phyloP scores from a whole-genome alignment of 2,888 invertebrate genomes.

The Phyto melanocephala region DNA sequence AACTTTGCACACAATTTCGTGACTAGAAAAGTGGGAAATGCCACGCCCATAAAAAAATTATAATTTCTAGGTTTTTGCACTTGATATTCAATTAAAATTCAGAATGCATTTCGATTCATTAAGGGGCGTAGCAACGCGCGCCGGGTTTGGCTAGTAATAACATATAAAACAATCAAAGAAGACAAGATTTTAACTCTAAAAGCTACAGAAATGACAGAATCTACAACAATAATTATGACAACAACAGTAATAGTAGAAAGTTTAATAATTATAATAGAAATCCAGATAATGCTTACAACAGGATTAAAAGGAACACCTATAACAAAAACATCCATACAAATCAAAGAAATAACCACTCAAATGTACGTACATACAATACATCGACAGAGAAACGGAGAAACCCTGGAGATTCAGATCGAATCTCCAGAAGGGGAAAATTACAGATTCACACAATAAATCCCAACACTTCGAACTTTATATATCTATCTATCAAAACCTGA shows the following conservation, averaged over 20 bases:
- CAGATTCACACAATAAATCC: neutral
- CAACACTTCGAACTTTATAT: neutral
- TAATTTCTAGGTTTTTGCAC: too few relatives aligned
- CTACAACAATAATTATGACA: neutral
- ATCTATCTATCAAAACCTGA: neutral
- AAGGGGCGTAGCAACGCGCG: too few relatives aligned
- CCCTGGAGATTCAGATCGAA: neutral
- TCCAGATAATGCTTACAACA: neutral
- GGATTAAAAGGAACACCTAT: too few relatives aligned
- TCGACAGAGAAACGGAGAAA: slow-evolving; percentile 14
- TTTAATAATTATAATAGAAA: neutral
- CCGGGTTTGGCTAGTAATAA: too few relatives aligned
- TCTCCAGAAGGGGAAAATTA: neutral
- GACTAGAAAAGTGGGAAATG: too few relatives aligned
- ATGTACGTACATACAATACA: neutral
- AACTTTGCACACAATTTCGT: too few relatives aligned
- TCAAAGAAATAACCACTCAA: neutral
- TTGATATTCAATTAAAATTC: too few relatives aligned
- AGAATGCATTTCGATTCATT: too few relatives aligned
- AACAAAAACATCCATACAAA: too few relatives aligned
- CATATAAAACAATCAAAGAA: neutral
- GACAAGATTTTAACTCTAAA: neutral
- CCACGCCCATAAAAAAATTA: too few relatives aligned
- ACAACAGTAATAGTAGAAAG: neutral
- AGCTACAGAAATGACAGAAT: neutral